phyloP scores from a whole-genome alignment of 2,888 invertebrate species.

The Drosophila fulvimacula region DNA sequence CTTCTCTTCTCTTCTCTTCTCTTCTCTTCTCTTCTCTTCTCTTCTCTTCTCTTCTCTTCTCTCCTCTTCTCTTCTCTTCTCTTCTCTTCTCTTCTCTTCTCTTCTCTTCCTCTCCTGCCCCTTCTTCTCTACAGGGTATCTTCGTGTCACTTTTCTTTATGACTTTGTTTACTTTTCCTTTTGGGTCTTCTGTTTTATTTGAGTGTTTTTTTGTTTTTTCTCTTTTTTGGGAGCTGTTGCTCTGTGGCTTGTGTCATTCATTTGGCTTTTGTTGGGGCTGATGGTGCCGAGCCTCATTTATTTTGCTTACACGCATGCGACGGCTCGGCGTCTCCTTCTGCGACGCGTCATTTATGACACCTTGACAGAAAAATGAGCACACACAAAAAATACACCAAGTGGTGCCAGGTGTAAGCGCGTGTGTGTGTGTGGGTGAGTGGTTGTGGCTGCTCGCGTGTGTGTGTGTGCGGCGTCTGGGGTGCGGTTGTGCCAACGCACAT shows the following conservation, averaged over 20 bases:
- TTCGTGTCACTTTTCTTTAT: neutral
- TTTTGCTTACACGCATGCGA: constrained; percentile 79
- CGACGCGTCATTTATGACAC: constrained; percentile 80
- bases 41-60: neutral
- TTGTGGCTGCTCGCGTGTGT: neutral
- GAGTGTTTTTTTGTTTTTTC: constrained; percentile 7
- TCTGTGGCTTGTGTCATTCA: constrained; percentile 80
- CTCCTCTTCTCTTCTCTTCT: too few relatives aligned
- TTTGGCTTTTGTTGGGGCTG: constrained; percentile 76
- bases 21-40: neutral
- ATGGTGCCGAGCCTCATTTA: constrained; percentile 77
- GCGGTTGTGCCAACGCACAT: constrained; percentile 78
- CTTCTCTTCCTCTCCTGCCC: neutral
- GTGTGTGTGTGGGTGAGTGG: constrained; percentile 20
- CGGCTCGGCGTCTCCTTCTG: constrained; percentile 39
- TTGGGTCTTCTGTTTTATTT: constrained; percentile 10
- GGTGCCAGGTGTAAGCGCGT: constrained; percentile 65
- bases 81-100: neutral
- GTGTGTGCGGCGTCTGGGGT: constrained; percentile 64
- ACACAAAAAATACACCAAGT: constrained; percentile 42
- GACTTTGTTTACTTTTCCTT: constrained; percentile 25
- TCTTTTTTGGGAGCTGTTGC: constrained; percentile 59
- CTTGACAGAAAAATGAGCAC: constrained; percentile 81
- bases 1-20: neutral
- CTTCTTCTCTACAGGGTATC: constrained; percentile 40